A percentile compares a stretch with the other conserved stretches of the same genome.
These are phyloP conservation scores for Triplophysa rosa DNA, from an alignment of 2,113 vertebrate genomes.

Conservation along the genomic window DNA sequence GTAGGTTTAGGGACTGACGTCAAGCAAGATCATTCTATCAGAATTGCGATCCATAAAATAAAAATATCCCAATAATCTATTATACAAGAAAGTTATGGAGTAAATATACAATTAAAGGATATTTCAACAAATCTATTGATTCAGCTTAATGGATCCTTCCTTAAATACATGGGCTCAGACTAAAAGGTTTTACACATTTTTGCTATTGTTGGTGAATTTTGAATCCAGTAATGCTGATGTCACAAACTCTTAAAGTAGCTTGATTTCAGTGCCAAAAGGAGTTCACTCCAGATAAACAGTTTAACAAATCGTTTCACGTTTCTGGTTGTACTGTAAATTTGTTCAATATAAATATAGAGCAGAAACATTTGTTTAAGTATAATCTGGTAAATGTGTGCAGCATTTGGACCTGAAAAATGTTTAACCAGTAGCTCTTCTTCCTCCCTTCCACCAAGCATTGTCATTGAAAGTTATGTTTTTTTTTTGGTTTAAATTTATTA, in stretches of 20 bases:
- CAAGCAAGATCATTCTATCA: neutral
- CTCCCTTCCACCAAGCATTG: neutral
- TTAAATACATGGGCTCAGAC: neutral
- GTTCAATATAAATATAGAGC: neutral
- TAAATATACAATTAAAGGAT: neutral
- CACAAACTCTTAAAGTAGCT: slow-evolving; percentile 1
- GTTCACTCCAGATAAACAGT: neutral
- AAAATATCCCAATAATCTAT: neutral
- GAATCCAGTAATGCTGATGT: neutral
- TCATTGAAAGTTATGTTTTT: no score
- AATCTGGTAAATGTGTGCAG: neutral
- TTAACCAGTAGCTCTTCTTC: neutral
- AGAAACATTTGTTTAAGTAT: neutral
- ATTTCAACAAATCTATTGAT: neutral
- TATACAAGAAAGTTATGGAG: neutral
- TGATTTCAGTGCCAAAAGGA: slow-evolving; percentile 23
- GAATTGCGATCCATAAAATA: neutral
- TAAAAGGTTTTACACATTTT: neutral
- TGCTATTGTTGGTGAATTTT: neutral
- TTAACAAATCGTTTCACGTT: neutral
- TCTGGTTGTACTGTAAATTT: neutral
- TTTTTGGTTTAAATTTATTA: no score
- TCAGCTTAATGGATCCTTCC: no score
- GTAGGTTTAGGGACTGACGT: slow-evolving; percentile 14
- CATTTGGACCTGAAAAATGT: neutral